Conservation (phyloP, 2,797 vertebrate genomes). For the Pseudotriccus pelzelni region DNA sequence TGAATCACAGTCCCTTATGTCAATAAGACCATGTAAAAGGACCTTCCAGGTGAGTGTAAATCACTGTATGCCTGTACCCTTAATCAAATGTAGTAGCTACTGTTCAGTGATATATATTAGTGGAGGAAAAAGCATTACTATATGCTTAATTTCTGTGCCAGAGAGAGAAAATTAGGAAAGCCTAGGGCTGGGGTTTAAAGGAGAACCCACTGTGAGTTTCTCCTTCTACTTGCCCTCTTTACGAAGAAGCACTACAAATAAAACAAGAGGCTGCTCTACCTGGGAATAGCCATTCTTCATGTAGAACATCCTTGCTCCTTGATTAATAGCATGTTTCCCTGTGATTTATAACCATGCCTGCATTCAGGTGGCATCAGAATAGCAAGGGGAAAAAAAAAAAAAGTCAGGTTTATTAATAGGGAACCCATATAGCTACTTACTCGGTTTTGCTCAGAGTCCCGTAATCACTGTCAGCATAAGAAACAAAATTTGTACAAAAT, state of each 20-base stretch:
- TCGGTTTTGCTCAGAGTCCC: neutral
- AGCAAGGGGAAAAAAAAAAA: neutral
- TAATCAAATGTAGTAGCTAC: neutral
- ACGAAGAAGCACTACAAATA: neutral
- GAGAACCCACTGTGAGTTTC: neutral
- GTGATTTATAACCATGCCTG: constrained; percentile 4
- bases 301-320: neutral
- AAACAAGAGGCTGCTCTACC: neutral
- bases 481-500: neutral
- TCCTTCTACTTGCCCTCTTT: neutral
- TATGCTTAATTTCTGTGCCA: neutral
- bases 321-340: constrained; percentile 13
- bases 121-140: neutral
- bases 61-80: neutral
- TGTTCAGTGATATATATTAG: neutral
- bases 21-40: neutral
- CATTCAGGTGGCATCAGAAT: neutral
- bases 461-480: neutral
- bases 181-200: neutral
- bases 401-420: neutral
- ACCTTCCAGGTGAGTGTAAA: neutral
- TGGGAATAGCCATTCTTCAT: neutral
- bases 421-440: neutral
- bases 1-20: neutral
- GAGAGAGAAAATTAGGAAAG: neutral